Percentiles rank a stretch among this genome's conserved stretches.
Conservation (phyloP, 23 tunicate species). For the Ciona savignyi region DNA sequence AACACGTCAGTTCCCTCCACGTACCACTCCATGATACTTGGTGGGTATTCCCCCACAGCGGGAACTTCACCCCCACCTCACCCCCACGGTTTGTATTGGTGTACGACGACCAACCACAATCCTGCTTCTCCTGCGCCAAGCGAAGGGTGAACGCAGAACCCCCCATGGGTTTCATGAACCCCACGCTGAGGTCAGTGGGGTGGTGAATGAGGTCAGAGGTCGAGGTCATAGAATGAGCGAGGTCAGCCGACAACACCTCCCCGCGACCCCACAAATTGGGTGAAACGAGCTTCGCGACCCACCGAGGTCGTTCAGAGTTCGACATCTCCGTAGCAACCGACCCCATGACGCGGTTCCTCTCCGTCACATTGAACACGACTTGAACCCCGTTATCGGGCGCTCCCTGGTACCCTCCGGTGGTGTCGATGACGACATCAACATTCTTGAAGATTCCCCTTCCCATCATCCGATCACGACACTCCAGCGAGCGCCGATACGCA, state of each 20-base stretch:
- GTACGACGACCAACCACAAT: conserved; percentile 61
- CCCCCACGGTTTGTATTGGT: conserved; percentile 36
- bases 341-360: conserved; percentile 36
- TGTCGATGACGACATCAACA: conserved; percentile 71
- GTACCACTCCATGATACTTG: conserved; percentile 41
- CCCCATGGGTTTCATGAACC: conserved; percentile 41
- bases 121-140: conserved; percentile 40
- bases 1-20: conserved; percentile 59
- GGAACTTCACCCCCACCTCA: conserved; percentile 22
- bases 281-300: conserved; percentile 61
- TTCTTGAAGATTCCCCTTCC: conserved; percentile 55
- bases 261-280: conserved; percentile 88
- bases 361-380: conserved; percentile 70
- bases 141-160: conserved; percentile 17
- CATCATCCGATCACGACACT: conserved; percentile 38
- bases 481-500: conserved; percentile 40
- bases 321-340: conserved; percentile 76
- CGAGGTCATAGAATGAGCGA: conserved; percentile 27
- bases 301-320: conserved; percentile 47
- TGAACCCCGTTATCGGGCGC: conserved; percentile 34
- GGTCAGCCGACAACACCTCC: conserved; percentile 40
- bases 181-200: conserved; percentile 42
- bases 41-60: conserved; percentile 42
- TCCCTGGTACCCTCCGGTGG: conserved; percentile 38
- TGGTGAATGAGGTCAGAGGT: conserved; percentile 13